Evolutionary conservation across 1,140 invertebrate species (phyloP).

Genomic region (Gerris buenoi): DNA sequence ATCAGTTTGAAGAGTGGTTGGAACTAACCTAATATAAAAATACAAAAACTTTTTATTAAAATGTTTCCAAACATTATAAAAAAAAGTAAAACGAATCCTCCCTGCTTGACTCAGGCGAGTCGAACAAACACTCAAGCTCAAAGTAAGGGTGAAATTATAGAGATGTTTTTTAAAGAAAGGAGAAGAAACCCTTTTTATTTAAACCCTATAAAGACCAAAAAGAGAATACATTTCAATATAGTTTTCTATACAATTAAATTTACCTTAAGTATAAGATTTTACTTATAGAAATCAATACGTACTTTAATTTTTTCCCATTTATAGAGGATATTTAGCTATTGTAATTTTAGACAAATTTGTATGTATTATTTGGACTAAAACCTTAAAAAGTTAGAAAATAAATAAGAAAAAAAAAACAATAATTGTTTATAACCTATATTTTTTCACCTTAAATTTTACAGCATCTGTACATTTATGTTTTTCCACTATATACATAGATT

Average conservation of each 20-base stretch:
- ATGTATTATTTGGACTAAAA: too few relatives aligned
- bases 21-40: too few relatives aligned
- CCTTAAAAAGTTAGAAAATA: too few relatives aligned
- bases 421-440: too few relatives aligned
- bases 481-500: not conserved
- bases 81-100: too few relatives aligned
- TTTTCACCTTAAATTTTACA: not conserved
- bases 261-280: not conserved
- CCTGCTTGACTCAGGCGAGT: too few relatives aligned
- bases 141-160: not conserved
- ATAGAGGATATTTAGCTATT: too few relatives aligned
- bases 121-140: not conserved
- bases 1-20: too few relatives aligned
- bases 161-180: constrained; percentile 33
- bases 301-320: constrained; percentile 98
- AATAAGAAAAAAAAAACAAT: too few relatives aligned
- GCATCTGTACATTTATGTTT: not conserved
- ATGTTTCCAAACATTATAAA: too few relatives aligned
- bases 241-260: not conserved
- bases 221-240: not conserved
- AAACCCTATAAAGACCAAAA: not conserved
- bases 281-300: constrained; percentile 9
- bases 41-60: too few relatives aligned
- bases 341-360: too few relatives aligned
- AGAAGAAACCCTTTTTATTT: constrained; percentile 85